Conservation (phyloP, 2,113 vertebrate species). For the Bucco capensis region DNA sequence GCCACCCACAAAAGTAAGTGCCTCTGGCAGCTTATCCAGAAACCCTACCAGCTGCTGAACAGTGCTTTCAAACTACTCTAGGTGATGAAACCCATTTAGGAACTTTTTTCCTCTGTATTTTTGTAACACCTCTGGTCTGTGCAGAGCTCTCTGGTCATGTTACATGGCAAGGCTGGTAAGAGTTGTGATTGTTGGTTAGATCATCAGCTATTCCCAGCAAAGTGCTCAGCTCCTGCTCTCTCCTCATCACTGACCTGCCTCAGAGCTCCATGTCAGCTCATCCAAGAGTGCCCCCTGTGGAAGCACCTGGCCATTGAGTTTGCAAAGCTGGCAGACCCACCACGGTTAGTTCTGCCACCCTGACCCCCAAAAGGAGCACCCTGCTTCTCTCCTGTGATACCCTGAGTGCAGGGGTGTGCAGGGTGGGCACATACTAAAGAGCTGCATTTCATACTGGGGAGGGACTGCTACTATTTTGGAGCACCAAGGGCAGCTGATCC, state of each 20-base stretch:
- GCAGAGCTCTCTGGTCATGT: neutral
- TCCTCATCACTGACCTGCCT: neutral
- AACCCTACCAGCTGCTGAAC: neutral
- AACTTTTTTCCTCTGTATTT: neutral
- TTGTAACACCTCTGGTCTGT: neutral
- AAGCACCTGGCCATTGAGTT: neutral
- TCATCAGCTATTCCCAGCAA: neutral
- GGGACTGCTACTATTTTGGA: neutral
- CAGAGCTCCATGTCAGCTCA: neutral
- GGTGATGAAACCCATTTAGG: neutral
- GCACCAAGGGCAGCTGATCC: neutral
- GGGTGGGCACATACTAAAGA: accelerated
- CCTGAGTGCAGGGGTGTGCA: accelerated
- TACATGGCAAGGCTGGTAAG: neutral
- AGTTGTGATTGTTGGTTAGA: neutral
- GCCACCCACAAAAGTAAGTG: neutral
- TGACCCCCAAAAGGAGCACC: neutral
- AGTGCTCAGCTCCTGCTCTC: neutral
- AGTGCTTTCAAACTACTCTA: neutral
- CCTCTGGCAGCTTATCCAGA: neutral
- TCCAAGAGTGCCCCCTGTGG: no score
- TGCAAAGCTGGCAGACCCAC: neutral
- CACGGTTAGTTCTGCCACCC: neutral
- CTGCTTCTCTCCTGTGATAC: accelerated
- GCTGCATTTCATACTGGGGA: neutral